Evolutionary conservation across 1,140 invertebrate genomes (phyloP).

Genomic region (Diuraphis noxia): DNA sequence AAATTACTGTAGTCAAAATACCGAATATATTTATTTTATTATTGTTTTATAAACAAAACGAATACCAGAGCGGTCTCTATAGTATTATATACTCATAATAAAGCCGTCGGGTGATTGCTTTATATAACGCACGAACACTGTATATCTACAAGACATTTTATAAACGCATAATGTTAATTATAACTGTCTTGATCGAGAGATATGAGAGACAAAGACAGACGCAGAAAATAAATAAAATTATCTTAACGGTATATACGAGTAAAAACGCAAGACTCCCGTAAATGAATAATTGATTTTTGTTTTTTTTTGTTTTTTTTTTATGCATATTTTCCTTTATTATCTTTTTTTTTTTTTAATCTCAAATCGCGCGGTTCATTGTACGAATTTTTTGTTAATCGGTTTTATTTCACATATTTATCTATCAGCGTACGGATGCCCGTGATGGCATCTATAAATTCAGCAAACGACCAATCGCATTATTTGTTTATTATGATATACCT

Average conservation of each 20-base stretch:
- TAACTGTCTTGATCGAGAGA: not conserved
- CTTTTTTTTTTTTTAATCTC: not conserved
- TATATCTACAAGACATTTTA: not conserved
- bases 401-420: not conserved
- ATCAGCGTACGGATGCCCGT: too few relatives aligned
- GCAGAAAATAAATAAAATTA: not conserved
- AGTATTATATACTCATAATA: not conserved
- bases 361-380: not conserved
- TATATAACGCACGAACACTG: not conserved
- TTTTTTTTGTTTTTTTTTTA: not conserved
- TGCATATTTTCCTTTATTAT: too few relatives aligned
- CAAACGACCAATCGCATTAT: not conserved
- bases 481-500: too few relatives aligned
- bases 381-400: not conserved
- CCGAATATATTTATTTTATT: not conserved
- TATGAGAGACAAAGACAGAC: too few relatives aligned
- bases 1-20: not conserved
- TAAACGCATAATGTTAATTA: not conserved
- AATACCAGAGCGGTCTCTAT: not conserved
- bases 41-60: not conserved
- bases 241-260: not conserved
- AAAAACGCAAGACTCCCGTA: not conserved
- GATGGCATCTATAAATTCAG: not conserved
- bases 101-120: not conserved
- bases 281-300: not conserved